Evolutionary conservation across 1,140 invertebrate species (phyloP).

Genomic region (Leptoteleia sp.): DNA sequence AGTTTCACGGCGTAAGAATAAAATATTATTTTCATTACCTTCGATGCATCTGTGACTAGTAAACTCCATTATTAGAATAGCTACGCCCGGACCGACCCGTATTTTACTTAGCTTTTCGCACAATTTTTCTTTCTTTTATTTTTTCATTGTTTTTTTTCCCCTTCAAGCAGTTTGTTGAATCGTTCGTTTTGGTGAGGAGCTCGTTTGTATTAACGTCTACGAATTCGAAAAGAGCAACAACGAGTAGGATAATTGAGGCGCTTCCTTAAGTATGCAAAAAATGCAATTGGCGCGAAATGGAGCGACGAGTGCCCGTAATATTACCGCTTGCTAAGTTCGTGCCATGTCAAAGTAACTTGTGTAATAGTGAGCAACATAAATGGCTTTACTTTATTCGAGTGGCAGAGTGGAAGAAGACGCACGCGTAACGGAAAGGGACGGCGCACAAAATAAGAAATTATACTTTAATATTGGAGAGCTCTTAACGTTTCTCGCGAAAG

Average conservation of each 20-base stretch:
- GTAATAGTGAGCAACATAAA: constrained; percentile 61
- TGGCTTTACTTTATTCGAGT: constrained; percentile 54
- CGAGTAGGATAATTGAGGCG: constrained; percentile 58
- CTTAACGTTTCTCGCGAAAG: constrained; percentile 29
- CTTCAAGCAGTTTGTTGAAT: constrained; percentile 49
- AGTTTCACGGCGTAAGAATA: constrained; percentile 11
- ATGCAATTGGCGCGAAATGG: constrained; percentile 61
- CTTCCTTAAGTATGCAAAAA: constrained; percentile 63
- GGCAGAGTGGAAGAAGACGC: constrained; percentile 21
- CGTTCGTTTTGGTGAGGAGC: constrained; percentile 31
- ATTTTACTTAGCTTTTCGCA: constrained; percentile 39
- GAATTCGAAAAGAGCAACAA: constrained; percentile 58
- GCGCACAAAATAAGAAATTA: constrained; percentile 56
- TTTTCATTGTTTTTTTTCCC: too few species aligned
- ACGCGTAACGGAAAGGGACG: constrained; percentile 30
- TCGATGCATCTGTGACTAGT: constrained; percentile 34
- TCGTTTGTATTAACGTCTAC: constrained; percentile 61
- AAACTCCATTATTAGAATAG: constrained; percentile 50
- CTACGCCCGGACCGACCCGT: constrained; percentile 9
- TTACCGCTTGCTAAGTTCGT: constrained; percentile 49
- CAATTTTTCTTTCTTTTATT: too few species aligned
- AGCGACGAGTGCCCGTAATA: constrained; percentile 54
- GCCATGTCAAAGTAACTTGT: constrained; percentile 62
- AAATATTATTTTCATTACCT: constrained; percentile 36
- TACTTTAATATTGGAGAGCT: constrained; percentile 50